Base-by-base conservation (phyloP, 1,140 invertebrate genomes). In the Tigriopus japonicus region DNA sequence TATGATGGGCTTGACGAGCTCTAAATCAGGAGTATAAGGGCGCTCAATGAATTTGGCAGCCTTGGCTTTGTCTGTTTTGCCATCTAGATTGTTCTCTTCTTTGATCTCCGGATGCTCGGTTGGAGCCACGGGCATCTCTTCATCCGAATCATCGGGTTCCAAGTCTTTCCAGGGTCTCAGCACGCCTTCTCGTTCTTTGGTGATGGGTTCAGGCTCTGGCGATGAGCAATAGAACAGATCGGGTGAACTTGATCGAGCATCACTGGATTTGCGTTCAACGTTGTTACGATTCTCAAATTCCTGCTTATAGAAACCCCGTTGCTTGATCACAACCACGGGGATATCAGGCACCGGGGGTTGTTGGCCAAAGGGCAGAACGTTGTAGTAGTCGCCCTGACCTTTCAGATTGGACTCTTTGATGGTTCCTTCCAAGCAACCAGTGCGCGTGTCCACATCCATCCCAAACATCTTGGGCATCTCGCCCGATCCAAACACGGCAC, bases 271-370 rank as follows among this genome's bases (percentile, higher is more conserved):
- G 53, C 24, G 41, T 35, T 54, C 14, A n/a, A n/a, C n/a, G 60
- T 54, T 55, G 54, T 41, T 42, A 9, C 2, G 17, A n/a, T 51
- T 62, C 24, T 84, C 81, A 71, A 94, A 94, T 73, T 94, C 89
- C 76, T 92, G 86, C 72, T 89, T 86, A 66, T 93, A 94, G 69
- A 90, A 93, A 3, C 87, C 86, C 70, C 87, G 76, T 53, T 66
- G 59, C 54, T 67, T 62, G 19, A 61, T 51, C 12, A 17, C 53
- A 6, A 61, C 43, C n/a, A 66, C 66, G 59, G 80, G 77, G 68
- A 80, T 81, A 63, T 84, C 81, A 10, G 83, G 78, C 28, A 82
- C 67, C 0, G 84, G 82, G 66, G 83, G 78, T 14, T 81, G 73
- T 66, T 84, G 81, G 3, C 86, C 85, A 69, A 86, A 87, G 14